phyloP scores from a whole-genome alignment of 2,888 invertebrate species.

The Caenorhabditis parvicauda region DNA sequence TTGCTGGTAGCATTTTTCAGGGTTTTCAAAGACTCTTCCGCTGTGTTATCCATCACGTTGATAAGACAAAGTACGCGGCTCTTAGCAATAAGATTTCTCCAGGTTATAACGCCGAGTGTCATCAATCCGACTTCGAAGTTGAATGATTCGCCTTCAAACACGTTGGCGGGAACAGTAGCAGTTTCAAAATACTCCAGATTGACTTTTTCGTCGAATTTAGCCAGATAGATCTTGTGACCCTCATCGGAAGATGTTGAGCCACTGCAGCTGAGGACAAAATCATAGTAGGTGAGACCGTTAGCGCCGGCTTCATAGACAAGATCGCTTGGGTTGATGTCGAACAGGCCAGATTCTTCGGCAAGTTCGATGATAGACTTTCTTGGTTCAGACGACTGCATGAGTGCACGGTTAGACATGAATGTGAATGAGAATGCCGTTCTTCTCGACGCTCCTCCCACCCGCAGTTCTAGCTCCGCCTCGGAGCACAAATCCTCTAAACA shows the following conservation, averaged over 20 bases:
- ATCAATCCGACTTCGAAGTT: conserved; percentile 48
- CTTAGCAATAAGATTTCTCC: conserved; percentile 46
- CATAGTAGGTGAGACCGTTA: conserved; percentile 52
- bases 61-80: conserved; percentile 49
- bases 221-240: conserved; percentile 48
- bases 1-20: conserved; percentile 53
- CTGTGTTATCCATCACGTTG: conserved; percentile 28
- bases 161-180: conserved; percentile 21
- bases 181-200: conserved; percentile 56
- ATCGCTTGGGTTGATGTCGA: conserved; percentile 54
- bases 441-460: too few species aligned
- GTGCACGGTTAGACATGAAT: too few species aligned
- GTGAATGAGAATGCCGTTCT: too few species aligned
- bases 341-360: conserved; percentile 53
- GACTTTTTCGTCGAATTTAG: conserved; percentile 50
- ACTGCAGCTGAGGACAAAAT: conserved; percentile 51
- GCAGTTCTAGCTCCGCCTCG: too few species aligned
- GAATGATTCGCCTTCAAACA: conserved; percentile 45
- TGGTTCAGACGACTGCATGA: conserved; percentile 24
- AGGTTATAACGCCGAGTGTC: conserved; percentile 52
- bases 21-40: conserved; percentile 43
- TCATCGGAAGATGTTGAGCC: conserved; percentile 12
- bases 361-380: conserved; percentile 53
- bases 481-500: too few species aligned
- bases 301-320: conserved; percentile 53